These are phyloP conservation scores for Trachelus iudaicus DNA, from an alignment of 2,888 invertebrate genomes.

Conservation along the genomic window DNA sequence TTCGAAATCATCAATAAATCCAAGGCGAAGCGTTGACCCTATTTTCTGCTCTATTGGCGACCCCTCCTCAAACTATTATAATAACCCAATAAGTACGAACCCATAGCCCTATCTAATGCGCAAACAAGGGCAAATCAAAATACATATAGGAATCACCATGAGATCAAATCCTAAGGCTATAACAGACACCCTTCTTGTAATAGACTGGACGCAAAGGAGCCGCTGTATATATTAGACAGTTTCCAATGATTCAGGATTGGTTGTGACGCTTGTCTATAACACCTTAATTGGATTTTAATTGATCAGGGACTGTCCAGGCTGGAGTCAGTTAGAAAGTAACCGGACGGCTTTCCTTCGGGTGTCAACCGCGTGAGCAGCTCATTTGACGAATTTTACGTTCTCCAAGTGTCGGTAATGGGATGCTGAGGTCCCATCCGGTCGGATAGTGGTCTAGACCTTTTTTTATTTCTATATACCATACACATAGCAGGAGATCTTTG, in stretches of 20 bases:
- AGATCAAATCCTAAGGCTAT: not conserved
- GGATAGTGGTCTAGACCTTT: not conserved
- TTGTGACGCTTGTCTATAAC: slow-evolving; percentile 25
- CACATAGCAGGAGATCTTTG: not conserved
- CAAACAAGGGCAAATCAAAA: not conserved
- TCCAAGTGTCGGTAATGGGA: not conserved
- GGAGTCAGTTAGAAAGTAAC: not conserved
- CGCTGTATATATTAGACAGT: not conserved
- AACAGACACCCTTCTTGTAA: not conserved
- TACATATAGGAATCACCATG: not conserved
- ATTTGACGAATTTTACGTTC: not conserved
- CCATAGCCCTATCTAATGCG: not conserved
- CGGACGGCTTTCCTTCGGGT: not conserved
- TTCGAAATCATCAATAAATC: not conserved
- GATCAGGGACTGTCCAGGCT: not conserved
- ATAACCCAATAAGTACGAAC: not conserved
- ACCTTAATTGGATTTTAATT: slow-evolving; percentile 31
- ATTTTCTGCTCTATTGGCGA: not conserved
- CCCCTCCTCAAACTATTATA: not conserved
- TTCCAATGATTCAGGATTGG: not conserved
- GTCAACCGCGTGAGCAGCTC: not conserved
- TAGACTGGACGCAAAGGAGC: not conserved
- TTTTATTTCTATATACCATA: not conserved
- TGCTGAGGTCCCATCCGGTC: not conserved
- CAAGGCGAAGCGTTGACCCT: not conserved